Evolutionary conservation across 2,797 vertebrate species (phyloP).

Genomic region (Macrochelys suwanniensis): DNA sequence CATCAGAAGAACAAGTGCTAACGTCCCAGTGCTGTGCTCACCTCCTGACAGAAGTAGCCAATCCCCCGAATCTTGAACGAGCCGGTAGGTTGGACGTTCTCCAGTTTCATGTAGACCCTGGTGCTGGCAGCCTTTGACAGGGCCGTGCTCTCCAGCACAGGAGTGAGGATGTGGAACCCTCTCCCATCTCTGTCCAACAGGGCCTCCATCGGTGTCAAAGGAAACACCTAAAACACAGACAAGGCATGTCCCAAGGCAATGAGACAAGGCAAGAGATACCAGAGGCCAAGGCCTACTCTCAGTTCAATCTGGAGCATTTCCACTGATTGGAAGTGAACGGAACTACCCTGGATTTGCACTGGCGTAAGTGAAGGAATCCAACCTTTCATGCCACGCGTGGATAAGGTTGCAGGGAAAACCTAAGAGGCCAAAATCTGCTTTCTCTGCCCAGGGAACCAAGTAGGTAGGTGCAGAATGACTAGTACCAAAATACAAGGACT

Average conservation of each 20-base stretch:
- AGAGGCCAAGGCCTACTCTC: background rate
- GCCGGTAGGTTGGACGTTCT: conserved; percentile 89
- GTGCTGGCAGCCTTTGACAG: conserved; percentile 84
- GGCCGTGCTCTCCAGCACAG: conserved; percentile 87
- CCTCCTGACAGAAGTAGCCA: conserved; percentile 89
- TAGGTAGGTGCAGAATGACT: background rate
- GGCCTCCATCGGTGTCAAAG: conserved; percentile 36
- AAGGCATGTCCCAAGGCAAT: accelerated
- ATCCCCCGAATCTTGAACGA: conserved; percentile 96
- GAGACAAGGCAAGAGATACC: accelerated
- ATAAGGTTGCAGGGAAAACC: background rate
- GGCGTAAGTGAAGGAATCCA: background rate
- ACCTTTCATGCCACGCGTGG: background rate
- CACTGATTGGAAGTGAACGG: background rate
- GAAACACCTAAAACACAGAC: background rate
- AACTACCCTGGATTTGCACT: background rate
- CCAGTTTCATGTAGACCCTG: conserved; percentile 89
- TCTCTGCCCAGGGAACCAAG: background rate
- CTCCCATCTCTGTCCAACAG: accelerated
- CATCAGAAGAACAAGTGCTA: background rate
- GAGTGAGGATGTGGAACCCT: conserved; percentile 85
- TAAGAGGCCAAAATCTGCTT: background rate
- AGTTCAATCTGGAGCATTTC: background rate
- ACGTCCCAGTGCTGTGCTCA: conserved; percentile 56
- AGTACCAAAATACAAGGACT: background rate